Base-by-base conservation (phyloP, 2,888 invertebrate genomes). In the Eupithecia exiguata region DNA sequence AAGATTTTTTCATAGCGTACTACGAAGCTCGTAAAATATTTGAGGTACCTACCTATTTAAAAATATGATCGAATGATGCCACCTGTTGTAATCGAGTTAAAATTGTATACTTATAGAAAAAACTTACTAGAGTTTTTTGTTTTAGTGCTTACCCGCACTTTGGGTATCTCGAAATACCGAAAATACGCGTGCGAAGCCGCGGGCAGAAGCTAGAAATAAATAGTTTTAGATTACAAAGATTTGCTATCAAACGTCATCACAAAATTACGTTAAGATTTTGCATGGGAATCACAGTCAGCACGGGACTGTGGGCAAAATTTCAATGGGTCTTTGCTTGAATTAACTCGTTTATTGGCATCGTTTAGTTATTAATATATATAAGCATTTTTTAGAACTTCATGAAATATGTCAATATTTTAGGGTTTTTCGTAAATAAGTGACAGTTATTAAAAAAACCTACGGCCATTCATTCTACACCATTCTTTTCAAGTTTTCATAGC, bases 1-100 rank as follows among this genome's bases (percentile, higher is more conserved):
- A 69, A 7, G 77, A 78, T 77, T 77, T 83, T 86, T 84, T 81
- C 80, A 81, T 80, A 81, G 78, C n/a, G n/a, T n/a, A n/a, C 78
- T 78, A 77, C 79, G 77, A 74, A 66, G 74, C 72, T 81, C 79
- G 82, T 86, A 79, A 88, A 85, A 74, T 81, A 81, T 81, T 80
- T 81, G 40, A 35, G 58, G 65, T 66, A 62, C n/a, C n/a, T n/a
- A n/a, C n/a, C n/a, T n/a, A n/a, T n/a, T 5, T 25, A 70, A 76
- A 72, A 73, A 72, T 70, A 65, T 74, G 69, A 76, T 78, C 71
- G 40, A 74, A 38, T 75, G 66, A 38, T 49, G 65, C 68, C 80
- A 78, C 77, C 77, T 80, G 79, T 76, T 78, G 30, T 30, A 3
- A 30, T 30, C 30, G 30, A 30, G 30, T 30, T 30, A 4, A 30